Evolutionary conservation across 1,140 invertebrate species (phyloP), one percentile per base, ranked within the genome.

Genomic region (Papilio glaucus): DNA sequence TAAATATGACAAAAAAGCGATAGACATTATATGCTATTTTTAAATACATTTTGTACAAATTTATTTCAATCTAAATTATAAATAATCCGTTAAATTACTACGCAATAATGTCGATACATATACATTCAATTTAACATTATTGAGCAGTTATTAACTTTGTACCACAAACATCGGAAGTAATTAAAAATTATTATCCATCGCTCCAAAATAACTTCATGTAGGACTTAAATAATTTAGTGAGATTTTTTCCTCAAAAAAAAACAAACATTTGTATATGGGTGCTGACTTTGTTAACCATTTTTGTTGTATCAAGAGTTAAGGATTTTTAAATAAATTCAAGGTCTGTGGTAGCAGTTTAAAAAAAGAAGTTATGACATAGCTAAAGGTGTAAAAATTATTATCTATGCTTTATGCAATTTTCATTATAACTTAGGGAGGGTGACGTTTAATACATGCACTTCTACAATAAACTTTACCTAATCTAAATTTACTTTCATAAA

Each of bases 21-120:
- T 74, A 71, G 73, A 60, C 71, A 42, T 71, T 73, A 68, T 75
- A 77, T 80, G 68, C 78, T 77, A 79, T 65, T 63, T 72, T 74
- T 83, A 80, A n/a, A 81, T 77, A 78, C 80, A 81, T 79, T 84
- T 84, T 84, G 82, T 84, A 85, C 84, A 82, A 60, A 53, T 72
- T 78, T 79, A 80, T 24, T 73, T 75, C 77, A 79, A 69, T 80
- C 62, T 38, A 72, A n/a, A 18, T 29, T 24, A 72, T 57, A 72
- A 42, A 72, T 38, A 53, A 72, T 49, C 29, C 5, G 13, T 18
- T 45, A 45, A 49, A 53, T 49, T 12, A 69, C 42, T 53, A 69
- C 67, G 24, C 42, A 69, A 69, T 69, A 69, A 69, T 53, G 24
- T 26, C 9, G 49, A 53, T 53, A 53, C 21, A 24, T 24, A 33